Evolutionary conservation across 2,797 vertebrate genomes (phyloP), one percentile per base, ranked within the genome.

Genomic region (Sebastes goodei): DNA sequence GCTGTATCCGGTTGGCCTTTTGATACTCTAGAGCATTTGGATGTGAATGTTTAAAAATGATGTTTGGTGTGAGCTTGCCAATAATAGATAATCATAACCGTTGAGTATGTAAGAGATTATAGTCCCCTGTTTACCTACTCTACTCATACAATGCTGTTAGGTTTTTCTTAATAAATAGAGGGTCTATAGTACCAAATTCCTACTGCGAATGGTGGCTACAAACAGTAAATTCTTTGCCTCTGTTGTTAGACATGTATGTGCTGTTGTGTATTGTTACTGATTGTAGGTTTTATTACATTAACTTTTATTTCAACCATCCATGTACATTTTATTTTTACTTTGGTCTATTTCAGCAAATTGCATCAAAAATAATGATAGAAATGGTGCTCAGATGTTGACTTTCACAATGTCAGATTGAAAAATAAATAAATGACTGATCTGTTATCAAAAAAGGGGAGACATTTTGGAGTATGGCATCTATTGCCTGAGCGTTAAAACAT

Each of bases 231-330:
- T 55, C 7, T 76, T 64, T 74, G 46, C 42, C 42, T 57, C 33
- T 63, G 9, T 67, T 64, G 27, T 81, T 60, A 74, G 69, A 69
- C 64, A 65, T 73, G 64, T 78, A 29, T 55, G 42, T 81, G 78
- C 66, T 81, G 55, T 88, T 87, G 27, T 83, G 60, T 81, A 35
- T 77, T 71, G 71, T 82, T 82, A 65, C 25, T 77, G 29, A 74
- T 38, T 83, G 59, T 80, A 25, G 63, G 38, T 70, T 76, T 78
- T 74, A 70, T 74, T 64, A 67, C 38, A 66, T 56, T 57, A 78
- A 78, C 57, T 56, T 64, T 68, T 68, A 81, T 67, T 68, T 72
- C 30, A 70, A 23, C 27, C 12, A 59, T 62, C 63, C 6, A 5
- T 83, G 60, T 71, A 65, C 46, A 72, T 55, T 77, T 38, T 49